Percentiles rank a stretch among this genome's conserved stretches.
phyloP scores from a whole-genome alignment of 2,113 vertebrate species.

The Perca flavescens region DNA sequence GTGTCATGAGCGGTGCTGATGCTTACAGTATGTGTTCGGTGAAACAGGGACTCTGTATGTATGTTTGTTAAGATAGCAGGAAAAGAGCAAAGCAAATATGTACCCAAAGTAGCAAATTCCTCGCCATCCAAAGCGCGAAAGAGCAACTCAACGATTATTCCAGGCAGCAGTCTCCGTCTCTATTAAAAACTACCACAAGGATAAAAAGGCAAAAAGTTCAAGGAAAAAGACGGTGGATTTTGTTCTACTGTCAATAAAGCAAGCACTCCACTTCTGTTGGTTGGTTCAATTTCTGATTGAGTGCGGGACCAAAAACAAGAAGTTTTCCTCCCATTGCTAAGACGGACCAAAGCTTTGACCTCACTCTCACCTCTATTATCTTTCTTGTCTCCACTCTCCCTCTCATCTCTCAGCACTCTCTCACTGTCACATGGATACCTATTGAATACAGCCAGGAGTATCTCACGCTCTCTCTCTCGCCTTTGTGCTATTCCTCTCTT shows the following conservation, averaged over 20 bases:
- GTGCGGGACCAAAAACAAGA: constrained; percentile 71
- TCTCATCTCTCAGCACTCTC: constrained; percentile 71
- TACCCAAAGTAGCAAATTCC: not conserved
- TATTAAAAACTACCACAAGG: constrained; percentile 42
- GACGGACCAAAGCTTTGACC: constrained; percentile 72
- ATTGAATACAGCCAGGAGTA: constrained; percentile 56
- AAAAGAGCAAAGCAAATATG: not conserved
- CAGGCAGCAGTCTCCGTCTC: constrained; percentile 17
- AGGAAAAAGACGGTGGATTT: constrained; percentile 47
- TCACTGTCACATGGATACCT: constrained; percentile 63
- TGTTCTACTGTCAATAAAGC: constrained; percentile 73
- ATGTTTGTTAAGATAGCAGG: not conserved
- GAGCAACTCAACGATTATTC: constrained; percentile 48
- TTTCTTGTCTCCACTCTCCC: constrained; percentile 61
- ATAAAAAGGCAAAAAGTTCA: constrained; percentile 47
- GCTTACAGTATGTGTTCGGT: not conserved
- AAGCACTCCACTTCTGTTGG: constrained; percentile 49
- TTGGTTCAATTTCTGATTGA: constrained; percentile 75
- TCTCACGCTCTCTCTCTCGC: constrained; percentile 30
- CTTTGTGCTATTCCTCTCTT: constrained; percentile 32
- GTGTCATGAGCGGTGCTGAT: not conserved
- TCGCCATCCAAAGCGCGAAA: not conserved
- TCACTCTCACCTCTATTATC: constrained; percentile 80
- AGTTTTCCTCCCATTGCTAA: constrained; percentile 68
- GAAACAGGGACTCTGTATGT: not conserved